phyloP scores from a whole-genome alignment of 2,113 vertebrate species.

The Fregetta grallaria region DNA sequence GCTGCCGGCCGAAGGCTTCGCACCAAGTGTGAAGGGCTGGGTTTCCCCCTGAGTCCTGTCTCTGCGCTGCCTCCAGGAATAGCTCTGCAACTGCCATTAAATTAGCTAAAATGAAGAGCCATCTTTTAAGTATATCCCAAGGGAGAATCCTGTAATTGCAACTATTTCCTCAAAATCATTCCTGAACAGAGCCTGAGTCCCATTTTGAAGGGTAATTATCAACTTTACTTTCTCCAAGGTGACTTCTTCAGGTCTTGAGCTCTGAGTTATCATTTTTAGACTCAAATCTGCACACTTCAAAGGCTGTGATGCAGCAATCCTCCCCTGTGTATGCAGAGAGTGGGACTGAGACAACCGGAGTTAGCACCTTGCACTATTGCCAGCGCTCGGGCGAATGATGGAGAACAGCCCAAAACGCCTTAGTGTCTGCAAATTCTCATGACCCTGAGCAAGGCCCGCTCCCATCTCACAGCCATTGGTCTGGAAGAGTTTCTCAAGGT shows the following conservation, averaged over 20 bases:
- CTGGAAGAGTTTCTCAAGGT: not conserved
- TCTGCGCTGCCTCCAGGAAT: not conserved
- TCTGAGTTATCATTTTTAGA: not conserved
- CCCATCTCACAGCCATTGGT: not conserved
- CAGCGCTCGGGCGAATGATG: fast-evolving
- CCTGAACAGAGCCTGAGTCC: not conserved
- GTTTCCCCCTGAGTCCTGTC: not conserved
- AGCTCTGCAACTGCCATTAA: not conserved
- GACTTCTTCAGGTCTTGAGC: not conserved
- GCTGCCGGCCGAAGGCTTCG: not conserved
- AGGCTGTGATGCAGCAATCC: fast-evolving
- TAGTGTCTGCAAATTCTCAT: fast-evolving
- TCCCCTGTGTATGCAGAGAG: fast-evolving
- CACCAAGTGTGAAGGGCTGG: too few species aligned
- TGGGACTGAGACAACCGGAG: fast-evolving
- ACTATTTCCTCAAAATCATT: not conserved
- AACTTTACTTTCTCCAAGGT: not conserved
- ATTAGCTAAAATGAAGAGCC: not conserved
- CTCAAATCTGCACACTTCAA: too few species aligned
- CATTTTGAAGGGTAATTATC: not conserved
- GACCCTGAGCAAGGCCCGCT: not conserved
- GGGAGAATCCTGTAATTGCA: not conserved
- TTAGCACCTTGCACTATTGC: not conserved
- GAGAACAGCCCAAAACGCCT: not conserved
- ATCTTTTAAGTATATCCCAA: not conserved